Evolutionary conservation across 2,888 invertebrate genomes (phyloP), one percentile per base, ranked within the genome.

Genomic region (Mythimna lalbum): DNA sequence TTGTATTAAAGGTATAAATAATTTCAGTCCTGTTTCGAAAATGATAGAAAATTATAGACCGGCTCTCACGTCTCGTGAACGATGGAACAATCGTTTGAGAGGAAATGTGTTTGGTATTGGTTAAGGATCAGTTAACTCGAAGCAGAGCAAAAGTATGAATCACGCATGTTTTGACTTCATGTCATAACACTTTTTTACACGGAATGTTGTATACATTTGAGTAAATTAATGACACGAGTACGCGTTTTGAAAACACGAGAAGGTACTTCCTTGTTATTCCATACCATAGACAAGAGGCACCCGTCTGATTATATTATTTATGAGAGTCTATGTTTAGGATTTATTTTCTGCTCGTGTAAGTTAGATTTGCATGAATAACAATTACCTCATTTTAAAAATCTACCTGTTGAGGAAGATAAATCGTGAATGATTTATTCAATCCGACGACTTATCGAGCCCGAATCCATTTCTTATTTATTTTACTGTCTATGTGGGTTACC

Each of bases 291-390:
- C 85, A 81, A 86, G 86, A 82, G 84, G 81, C 83, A 80, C 87
- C 85, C 87, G 80, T 82, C 90, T 87, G 88, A 89, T 93, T 95
- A 94, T 95, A 89, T 93, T 95, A 94, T 95, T 94, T 94, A 95
- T 95, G 93, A 93, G 92, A 87, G 77, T 85, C 90, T 86, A 85
- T 90, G 90, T 90, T 95, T 92, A 93, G 89, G 90, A 95, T 95
- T 94, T 93, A 91, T 92, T 93, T 94, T 93, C 91, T 87, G 91
- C 94, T 91, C 94, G 94, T 94, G 95, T 95, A 94, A 94, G 90
- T 90, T 90, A 90, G 84, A 94, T 95, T 93, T 93, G 91, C 92
- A 94, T 95, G 93, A 93, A 95, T 93, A 93, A 93, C 90, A 94
- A 94, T 93, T 92, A 93, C 90, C 92, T 92, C 80, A 89, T 93